Base-by-base conservation (phyloP, 2,888 invertebrate genomes). In the Ophion obscuratus region DNA sequence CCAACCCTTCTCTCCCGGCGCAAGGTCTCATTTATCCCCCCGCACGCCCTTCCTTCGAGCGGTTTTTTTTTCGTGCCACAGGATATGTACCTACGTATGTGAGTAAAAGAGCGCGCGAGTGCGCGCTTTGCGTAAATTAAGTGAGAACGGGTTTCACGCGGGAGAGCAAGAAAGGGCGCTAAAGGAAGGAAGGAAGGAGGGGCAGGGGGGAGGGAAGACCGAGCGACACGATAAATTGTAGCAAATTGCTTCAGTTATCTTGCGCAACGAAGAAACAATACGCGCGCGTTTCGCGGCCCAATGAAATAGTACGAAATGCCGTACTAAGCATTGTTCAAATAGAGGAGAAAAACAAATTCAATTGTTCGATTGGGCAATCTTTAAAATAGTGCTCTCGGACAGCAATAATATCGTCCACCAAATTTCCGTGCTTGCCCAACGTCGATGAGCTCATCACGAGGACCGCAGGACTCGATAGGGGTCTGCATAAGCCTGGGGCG, bases 51-150 rank as follows among this genome's bases (percentile, higher is more conserved):
- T 27, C 20, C 64, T 24, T 61, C 31, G 20, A 17, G 24, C 44
- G n/a, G 31, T 81, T 81, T 71, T 75, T 75, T 77, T 73, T 57
- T 70, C 66, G 40, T 67, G 73, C 81, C 75, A 81, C 80, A 70
- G 83, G 81, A 86, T 83, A 81, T 80, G 67, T 86, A 83, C 76
- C 71, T 59, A 74, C 82, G 47, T 74, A 68, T 53, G 53, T 61
- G 57, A 57, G 62, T 79, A 75, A 74, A 68, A 75, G 64, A 53
- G 64, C 53, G 77, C 70, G 79, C 74, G 79, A 53, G 64, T 44
- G 77, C 70, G 79, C 74, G 79, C 66, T 77, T 77, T 86, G 73
- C 64, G 77, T 68, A 78, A 81, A 83, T 86, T 78, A 74, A 67
- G 59, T 57, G 77, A 77, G 53, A 68, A 83, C 77, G 80, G 66